A percentile compares a stretch with the other conserved stretches of the same genome.
These are phyloP conservation scores for Enteromius trimaculatus DNA, from an alignment of 2,797 vertebrate species.

Conservation along the genomic window DNA sequence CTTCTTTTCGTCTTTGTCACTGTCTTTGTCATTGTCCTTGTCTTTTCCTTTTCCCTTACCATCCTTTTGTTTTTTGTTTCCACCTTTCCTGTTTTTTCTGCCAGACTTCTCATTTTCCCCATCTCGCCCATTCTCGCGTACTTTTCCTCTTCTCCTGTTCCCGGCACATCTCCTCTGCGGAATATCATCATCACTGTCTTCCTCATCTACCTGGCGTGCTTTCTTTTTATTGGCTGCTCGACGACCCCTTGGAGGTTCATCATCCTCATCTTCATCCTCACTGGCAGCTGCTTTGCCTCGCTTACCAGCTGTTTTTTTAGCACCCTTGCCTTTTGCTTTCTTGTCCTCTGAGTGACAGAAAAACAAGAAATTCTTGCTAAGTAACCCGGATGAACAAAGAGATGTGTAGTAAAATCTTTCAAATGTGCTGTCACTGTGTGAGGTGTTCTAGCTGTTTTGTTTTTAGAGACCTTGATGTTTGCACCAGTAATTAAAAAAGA, in stretches of 20 bases:
- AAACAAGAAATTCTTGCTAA: neutral
- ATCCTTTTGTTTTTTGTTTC: slow-evolving; percentile 59
- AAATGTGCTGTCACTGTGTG: neutral
- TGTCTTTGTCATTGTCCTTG: slow-evolving; percentile 56
- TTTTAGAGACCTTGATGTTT: neutral
- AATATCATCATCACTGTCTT: slow-evolving; percentile 61
- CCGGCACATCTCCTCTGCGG: slow-evolving; percentile 56
- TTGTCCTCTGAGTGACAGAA: slow-evolving; percentile 68
- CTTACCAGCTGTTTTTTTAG: slow-evolving; percentile 67
- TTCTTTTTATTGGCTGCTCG: slow-evolving; percentile 70
- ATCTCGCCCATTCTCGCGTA: slow-evolving; percentile 63
- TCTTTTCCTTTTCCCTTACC: slow-evolving; percentile 60
- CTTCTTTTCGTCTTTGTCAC: slow-evolving; percentile 65
- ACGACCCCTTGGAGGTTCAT: slow-evolving; percentile 67
- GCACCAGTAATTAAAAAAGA: neutral
- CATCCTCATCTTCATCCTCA: slow-evolving; percentile 71
- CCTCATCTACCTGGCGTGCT: slow-evolving; percentile 61
- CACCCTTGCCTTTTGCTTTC: slow-evolving; percentile 57
- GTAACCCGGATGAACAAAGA: neutral
- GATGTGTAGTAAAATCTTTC: neutral
- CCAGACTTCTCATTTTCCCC: slow-evolving; percentile 69
- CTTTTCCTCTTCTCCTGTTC: slow-evolving; percentile 66
- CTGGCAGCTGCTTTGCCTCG: slow-evolving; percentile 69
- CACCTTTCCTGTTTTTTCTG: slow-evolving; percentile 73
- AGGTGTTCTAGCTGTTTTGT: neutral